Evolutionary conservation across 2,113 vertebrate genomes (phyloP).

Genomic region (Periophthalmus modestus): DNA sequence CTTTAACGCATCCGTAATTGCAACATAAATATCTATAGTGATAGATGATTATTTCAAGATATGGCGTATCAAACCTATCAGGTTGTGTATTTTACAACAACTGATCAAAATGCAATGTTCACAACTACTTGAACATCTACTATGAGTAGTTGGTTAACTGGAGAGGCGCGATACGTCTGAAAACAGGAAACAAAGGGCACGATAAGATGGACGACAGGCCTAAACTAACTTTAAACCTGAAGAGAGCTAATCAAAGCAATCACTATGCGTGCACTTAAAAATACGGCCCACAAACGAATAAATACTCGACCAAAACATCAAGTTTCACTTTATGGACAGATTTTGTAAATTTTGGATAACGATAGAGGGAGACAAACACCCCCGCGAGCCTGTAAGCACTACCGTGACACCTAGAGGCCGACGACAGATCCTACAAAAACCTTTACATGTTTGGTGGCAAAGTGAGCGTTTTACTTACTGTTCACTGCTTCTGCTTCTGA

Average conservation of each 20-base stretch:
- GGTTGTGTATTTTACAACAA: background rate
- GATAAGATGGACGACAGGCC: constrained; percentile 75
- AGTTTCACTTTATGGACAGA: constrained; percentile 62
- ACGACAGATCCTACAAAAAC: constrained; percentile 94
- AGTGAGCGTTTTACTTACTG: constrained; percentile 74
- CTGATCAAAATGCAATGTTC: background rate
- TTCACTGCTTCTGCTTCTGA: constrained; percentile 49
- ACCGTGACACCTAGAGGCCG: constrained; percentile 99
- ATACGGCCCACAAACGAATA: constrained; percentile 27
- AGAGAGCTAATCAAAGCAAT: constrained; percentile 19
- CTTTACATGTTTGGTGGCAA: constrained; percentile 71
- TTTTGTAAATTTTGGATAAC: constrained; percentile 86
- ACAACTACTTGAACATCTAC: constrained; percentile 26
- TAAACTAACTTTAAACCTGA: constrained; percentile 65
- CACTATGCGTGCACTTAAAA: constrained; percentile 1
- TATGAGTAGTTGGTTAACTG: constrained; percentile 55
- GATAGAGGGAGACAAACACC: constrained; percentile 99
- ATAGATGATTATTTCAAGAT: background rate
- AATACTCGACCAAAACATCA: constrained; percentile 21
- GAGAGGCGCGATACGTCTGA: constrained; percentile 66
- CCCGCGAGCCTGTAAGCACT: constrained; percentile 93
- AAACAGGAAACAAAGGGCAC: constrained; percentile 77
- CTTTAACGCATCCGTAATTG: background rate
- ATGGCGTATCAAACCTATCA: too few species aligned
- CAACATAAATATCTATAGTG: background rate